Base-by-base conservation (phyloP, 1,140 invertebrate genomes). In the Ceratina calcarata region DNA sequence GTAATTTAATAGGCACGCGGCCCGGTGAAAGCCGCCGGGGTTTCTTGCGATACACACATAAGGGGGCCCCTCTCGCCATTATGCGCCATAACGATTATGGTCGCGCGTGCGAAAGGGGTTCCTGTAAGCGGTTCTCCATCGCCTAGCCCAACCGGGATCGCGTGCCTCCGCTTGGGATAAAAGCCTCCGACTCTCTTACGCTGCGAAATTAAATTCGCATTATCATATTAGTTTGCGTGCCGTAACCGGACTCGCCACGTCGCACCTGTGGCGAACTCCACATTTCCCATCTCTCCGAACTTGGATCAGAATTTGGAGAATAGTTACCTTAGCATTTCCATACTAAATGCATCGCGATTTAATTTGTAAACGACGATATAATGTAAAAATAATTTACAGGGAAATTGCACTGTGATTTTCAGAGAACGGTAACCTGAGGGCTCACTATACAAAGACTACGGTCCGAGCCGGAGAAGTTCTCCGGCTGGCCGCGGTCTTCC, bases 371-470 rank as follows among this genome's bases (percentile, higher is more conserved):
- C 16, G 37, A 51, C 45, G n/a, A 13, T 24, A 12, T 13, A 24
- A 49, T n/a, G 66, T 68, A 53, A 53, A 8, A 24, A 22, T 22
- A 22, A 45, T 67, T 62, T n/a, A 66, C 22, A 27, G n/a, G 8
- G 15, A 32, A 70, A 27, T n/a, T n/a, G 3, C n/a, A 7, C 32
- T 75, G 86, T 87, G 62, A 86, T 76, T 91, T 74, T 22, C 78
- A 93, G 92, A 93, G 72, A 92, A 92, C 61, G 92, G 92, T 20
- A 93, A 93, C 65, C 78, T 93, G 22, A 83, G 92, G 32, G 91
- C 91, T 0, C 93, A 93, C 45, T 94, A 93, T 66, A 92, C 89
- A 18, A 94, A 93, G 82, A 93, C 92, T 18, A 91, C 88, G 10
- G 90, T 93, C 3, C 85, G 90, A 51, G 91, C 92, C 27, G 93